Evolutionary conservation across 1,140 invertebrate species (phyloP).

Genomic region (Orchestia grillus): DNA sequence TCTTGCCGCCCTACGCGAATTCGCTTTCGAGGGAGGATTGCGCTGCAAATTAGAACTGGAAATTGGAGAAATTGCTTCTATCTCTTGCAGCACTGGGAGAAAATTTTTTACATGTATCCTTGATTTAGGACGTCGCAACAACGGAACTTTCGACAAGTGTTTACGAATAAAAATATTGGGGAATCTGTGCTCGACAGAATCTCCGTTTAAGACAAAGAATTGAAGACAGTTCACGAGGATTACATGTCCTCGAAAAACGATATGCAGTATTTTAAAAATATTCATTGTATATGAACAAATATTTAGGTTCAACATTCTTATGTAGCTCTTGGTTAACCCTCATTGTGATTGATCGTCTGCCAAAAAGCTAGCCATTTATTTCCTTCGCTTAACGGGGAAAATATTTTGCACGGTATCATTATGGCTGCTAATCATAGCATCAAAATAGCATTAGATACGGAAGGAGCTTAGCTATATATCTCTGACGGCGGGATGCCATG

Average conservation of each 20-base stretch:
- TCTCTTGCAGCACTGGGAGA: background rate
- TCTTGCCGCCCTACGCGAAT: background rate
- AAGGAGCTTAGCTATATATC: background rate
- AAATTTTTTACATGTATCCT: background rate
- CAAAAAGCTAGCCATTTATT: background rate
- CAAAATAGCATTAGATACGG: background rate
- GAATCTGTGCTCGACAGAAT: background rate
- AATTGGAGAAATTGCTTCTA: background rate
- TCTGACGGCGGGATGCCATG: too few species aligned
- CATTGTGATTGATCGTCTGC: background rate
- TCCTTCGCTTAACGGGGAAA: background rate
- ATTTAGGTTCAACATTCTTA: background rate
- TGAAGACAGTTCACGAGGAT: too few species aligned
- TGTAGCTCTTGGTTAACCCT: too few species aligned
- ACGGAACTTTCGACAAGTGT: background rate
- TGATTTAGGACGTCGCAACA: background rate
- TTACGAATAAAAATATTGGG: background rate
- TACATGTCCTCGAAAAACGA: too few species aligned
- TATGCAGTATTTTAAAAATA: too few species aligned
- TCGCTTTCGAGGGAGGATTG: background rate
- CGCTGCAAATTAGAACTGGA: background rate
- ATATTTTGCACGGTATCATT: background rate
- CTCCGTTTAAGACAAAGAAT: background rate
- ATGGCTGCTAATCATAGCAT: background rate
- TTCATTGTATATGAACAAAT: too few species aligned